phyloP scores from a whole-genome alignment of 2,888 invertebrate genomes.

The Unio pictorum region DNA sequence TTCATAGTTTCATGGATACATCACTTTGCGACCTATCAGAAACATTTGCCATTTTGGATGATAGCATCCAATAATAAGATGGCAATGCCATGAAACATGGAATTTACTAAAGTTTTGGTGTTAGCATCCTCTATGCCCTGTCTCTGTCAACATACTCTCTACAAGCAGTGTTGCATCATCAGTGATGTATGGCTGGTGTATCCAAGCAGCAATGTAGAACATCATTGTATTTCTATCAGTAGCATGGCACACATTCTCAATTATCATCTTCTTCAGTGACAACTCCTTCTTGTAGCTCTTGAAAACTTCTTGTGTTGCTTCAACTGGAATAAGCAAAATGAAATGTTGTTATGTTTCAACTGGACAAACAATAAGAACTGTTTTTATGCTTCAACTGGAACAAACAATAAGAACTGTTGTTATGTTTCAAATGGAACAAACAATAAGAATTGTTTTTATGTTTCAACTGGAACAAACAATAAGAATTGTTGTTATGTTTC shows the following conservation, averaged over 20 bases:
- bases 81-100: too few species aligned
- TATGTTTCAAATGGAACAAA: too few species aligned
- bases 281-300: slow-evolving; percentile 72
- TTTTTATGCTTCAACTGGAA: too few species aligned
- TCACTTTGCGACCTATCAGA: too few species aligned
- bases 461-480: too few species aligned
- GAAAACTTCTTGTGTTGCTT: slow-evolving; percentile 40
- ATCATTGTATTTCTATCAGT: slow-evolving; percentile 70
- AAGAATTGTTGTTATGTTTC: too few species aligned
- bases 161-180: slow-evolving; percentile 37
- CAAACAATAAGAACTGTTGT: too few species aligned
- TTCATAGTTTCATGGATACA: too few species aligned
- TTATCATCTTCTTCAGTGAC: slow-evolving; percentile 69
- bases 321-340: slow-evolving; percentile 43
- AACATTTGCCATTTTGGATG: too few species aligned
- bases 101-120: background rate
- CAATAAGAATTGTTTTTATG: too few species aligned
- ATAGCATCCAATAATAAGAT: too few species aligned
- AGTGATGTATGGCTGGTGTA: slow-evolving; percentile 72
- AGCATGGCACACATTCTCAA: slow-evolving; percentile 73
- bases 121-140: slow-evolving; percentile 51
- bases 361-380: too few species aligned
- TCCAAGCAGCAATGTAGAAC: slow-evolving; percentile 74
- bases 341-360: slow-evolving; percentile 8
- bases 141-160: slow-evolving; percentile 61